Base-by-base conservation (phyloP, 2,113 vertebrate species). In the Genyomyrus donnyi region DNA sequence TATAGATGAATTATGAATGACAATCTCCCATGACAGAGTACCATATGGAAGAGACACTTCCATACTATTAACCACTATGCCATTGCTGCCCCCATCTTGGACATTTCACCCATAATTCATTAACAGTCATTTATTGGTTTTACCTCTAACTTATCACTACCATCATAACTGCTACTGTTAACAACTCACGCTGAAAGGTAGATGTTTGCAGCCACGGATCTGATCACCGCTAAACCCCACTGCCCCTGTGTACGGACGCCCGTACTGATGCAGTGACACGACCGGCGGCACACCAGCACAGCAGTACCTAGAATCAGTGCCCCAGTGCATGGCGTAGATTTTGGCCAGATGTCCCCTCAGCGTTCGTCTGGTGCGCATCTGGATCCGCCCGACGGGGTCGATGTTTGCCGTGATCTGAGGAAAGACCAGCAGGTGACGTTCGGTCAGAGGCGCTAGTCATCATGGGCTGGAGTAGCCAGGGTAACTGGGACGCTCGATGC, bases 251-350 rank as follows among this genome's bases (percentile, higher is more conserved):
- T 74, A 85, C 19, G 46, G 45, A 85, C 24, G 7, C 9, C 45
- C n/a, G 1, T 13, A 7, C 46, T 0, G 10, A 46, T 88, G 46
- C 86, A 88, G 92, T 88, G 90, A 92, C 11, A 7, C 17, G 10
- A 39, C 2, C 3, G 0, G 5, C 2, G 70, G 35, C 5, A 15
- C 31, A 4, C 13, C 15, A 19, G 7, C 0, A 5, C 1, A 77
- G 83, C 88, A 95, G 93, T 95, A 99, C 98, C 98, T 98, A 86
- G 98, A 99, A 94, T 99, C 98, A 87, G 98, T 98, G 92, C 98
- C 98, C 98, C 98, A 99, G 94, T 99, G 98, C 98, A 99, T 99
- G 96, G 98, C 98, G 91, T 99, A 99, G 95, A 99, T 99, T 96
- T 99, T 99, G 92, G 98, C 98, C 97, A 99, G 93, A 95, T 99